Evolutionary conservation across 2,797 vertebrate species (phyloP).

Genomic region (Coluber constrictor): DNA sequence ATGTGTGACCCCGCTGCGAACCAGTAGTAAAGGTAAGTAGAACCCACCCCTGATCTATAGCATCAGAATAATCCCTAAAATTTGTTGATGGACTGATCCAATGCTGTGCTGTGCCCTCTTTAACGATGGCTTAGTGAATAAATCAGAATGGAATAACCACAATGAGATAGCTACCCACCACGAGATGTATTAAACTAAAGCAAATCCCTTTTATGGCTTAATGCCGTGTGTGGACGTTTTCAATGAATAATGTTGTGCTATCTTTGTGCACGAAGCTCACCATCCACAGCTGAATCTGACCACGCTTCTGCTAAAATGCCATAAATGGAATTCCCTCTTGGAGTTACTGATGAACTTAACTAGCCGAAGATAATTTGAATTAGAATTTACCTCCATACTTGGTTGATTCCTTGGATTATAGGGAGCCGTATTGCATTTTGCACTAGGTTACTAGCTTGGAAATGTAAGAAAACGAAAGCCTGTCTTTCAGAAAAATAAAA

Average conservation of each 20-base stretch:
- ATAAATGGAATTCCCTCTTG: conserved; percentile 3
- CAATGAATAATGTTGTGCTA: background rate
- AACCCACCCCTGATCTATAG: background rate
- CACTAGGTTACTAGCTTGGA: conserved; percentile 16
- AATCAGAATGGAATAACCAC: background rate
- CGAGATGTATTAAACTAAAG: background rate
- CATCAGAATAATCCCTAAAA: background rate
- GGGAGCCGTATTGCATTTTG: conserved; percentile 27
- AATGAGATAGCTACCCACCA: background rate
- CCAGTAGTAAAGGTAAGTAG: too few species aligned
- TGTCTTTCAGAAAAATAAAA: conserved; percentile 7
- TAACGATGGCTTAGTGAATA: background rate
- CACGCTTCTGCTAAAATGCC: conserved; percentile 15
- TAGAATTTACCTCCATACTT: conserved; percentile 31
- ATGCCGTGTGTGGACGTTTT: conserved; percentile 53
- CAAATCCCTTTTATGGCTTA: background rate
- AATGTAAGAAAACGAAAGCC: conserved; percentile 42
- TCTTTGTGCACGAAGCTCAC: conserved; percentile 4
- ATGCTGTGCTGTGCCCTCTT: background rate
- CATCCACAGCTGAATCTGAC: background rate
- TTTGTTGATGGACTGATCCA: background rate
- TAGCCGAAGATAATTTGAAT: conserved; percentile 30
- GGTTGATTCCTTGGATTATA: conserved; percentile 12
- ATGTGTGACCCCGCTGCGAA: too few species aligned
- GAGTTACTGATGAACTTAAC: conserved; percentile 20